Evolutionary conservation across 2,797 vertebrate genomes (phyloP).

Genomic region (Buceros bicornis): DNA sequence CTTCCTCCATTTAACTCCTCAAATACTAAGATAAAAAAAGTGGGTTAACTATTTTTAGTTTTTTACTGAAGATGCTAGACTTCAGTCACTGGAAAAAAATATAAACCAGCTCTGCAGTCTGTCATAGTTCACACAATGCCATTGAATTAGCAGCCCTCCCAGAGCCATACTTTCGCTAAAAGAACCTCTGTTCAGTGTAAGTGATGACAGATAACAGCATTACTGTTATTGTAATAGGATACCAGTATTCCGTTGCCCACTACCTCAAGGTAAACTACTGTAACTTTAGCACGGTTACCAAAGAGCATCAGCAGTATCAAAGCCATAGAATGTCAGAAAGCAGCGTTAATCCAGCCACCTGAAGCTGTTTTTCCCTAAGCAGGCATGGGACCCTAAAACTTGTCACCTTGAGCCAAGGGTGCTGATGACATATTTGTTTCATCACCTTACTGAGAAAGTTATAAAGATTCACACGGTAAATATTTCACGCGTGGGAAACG

Average conservation of each 20-base stretch:
- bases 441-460: background rate
- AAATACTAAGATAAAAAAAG: conserved; percentile 29
- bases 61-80: conserved; percentile 48
- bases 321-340: background rate
- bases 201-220: conserved; percentile 79
- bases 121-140: conserved; percentile 77
- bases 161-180: conserved; percentile 56
- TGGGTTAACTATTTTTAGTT: conserved; percentile 31
- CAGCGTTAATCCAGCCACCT: background rate
- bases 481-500: background rate
- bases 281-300: conserved; percentile 48
- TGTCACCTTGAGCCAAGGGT: background rate
- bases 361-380: background rate
- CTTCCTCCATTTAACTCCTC: background rate
- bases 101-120: conserved; percentile 40
- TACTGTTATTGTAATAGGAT: conserved; percentile 70
- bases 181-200: conserved; percentile 73
- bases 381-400: background rate
- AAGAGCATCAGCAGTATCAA: conserved; percentile 41
- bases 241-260: conserved; percentile 33
- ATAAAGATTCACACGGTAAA: background rate
- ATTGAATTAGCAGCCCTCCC: conserved; percentile 74
- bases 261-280: conserved; percentile 64
- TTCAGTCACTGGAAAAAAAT: conserved; percentile 52
- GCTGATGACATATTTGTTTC: background rate